Conservation (phyloP, 2,888 invertebrate species). For the Phaedon cochleariae region DNA sequence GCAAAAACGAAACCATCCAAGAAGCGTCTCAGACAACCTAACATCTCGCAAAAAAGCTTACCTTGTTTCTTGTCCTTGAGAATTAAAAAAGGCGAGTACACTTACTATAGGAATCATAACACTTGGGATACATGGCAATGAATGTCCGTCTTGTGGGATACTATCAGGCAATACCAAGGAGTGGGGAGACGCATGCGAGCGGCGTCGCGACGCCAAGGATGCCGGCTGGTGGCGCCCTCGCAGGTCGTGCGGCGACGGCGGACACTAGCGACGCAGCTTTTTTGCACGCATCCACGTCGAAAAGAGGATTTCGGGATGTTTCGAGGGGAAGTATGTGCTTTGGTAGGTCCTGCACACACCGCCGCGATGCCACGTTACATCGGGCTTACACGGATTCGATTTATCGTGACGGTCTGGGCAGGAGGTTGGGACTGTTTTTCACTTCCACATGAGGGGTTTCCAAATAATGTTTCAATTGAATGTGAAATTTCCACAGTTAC, state of each 20-base stretch:
- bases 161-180: conserved; percentile 63
- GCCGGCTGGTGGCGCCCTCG: conserved; percentile 61
- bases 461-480: too few species aligned
- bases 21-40: conserved; percentile 23
- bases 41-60: conserved; percentile 47
- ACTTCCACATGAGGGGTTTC: too few species aligned
- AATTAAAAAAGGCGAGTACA: conserved; percentile 62
- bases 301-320: conserved; percentile 38
- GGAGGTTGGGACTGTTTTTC: too few species aligned
- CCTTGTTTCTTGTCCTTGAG: conserved; percentile 59
- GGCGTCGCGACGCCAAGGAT: conserved; percentile 63
- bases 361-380: conserved; percentile 20
- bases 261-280: conserved; percentile 47
- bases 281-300: conserved; percentile 47
- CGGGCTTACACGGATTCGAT: background rate
- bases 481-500: too few species aligned
- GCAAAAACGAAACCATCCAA: conserved; percentile 44
- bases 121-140: conserved; percentile 64
- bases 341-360: too few species aligned
- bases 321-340: conserved; percentile 26
- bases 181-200: conserved; percentile 62
- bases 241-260: conserved; percentile 45
- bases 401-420: background rate
- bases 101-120: conserved; percentile 63
- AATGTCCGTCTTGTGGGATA: conserved; percentile 63